Conservation (phyloP, 2,113 vertebrate species). For the Ophiodon elongatus region DNA sequence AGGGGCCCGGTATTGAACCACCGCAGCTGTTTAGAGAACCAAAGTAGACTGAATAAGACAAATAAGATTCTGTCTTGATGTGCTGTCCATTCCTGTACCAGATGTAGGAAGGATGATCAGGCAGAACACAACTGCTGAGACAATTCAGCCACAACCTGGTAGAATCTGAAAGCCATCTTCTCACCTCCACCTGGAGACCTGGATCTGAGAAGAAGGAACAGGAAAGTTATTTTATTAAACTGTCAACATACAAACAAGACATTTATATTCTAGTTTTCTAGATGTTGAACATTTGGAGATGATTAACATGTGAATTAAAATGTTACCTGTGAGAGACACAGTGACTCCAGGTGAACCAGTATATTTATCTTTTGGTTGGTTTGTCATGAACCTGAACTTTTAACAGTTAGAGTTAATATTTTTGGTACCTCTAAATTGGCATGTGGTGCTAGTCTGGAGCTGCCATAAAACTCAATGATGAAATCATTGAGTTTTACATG, state of each 20-base stretch:
- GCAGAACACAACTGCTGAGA: neutral
- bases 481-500: no score
- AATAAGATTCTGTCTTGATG: no score
- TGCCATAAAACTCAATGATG: no score
- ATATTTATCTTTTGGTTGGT: fast-evolving
- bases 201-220: neutral
- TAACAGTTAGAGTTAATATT: no score
- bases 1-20: no score
- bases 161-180: fast-evolving
- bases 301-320: neutral
- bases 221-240: neutral
- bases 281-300: neutral
- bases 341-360: neutral
- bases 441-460: no score
- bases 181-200: neutral
- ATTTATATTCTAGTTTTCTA: neutral
- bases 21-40: no score
- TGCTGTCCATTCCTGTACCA: no score
- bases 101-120: neutral
- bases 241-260: neutral
- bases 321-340: constrained; percentile 36
- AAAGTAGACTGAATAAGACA: no score
- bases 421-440: no score
- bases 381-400: constrained; percentile 26
- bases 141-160: fast-evolving